Conservation (phyloP, 2,797 vertebrate species). For the Intellagama lesueurii region DNA sequence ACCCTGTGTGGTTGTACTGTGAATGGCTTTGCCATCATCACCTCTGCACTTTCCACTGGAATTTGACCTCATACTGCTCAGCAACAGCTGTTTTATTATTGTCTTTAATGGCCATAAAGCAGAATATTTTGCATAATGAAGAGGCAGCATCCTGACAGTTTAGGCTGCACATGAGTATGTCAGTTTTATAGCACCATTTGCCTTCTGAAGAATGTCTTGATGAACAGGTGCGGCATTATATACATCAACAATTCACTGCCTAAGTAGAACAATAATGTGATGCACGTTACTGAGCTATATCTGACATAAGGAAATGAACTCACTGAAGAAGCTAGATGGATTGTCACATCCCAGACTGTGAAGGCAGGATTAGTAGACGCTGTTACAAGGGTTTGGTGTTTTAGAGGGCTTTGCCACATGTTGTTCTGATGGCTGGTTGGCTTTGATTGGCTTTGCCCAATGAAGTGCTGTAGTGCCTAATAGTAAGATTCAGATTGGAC, state of each 20-base stretch:
- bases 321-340: slow-evolving; percentile 52
- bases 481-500: background rate
- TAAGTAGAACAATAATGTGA: slow-evolving; percentile 68
- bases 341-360: slow-evolving; percentile 37
- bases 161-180: slow-evolving; percentile 46
- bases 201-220: slow-evolving; percentile 72
- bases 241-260: slow-evolving; percentile 65
- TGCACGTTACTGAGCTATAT: slow-evolving; percentile 54
- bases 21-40: slow-evolving; percentile 40
- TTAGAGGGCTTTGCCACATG: background rate
- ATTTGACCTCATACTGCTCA: slow-evolving; percentile 63
- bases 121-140: slow-evolving; percentile 74
- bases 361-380: slow-evolving; percentile 22
- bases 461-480: background rate
- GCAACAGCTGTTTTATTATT: slow-evolving; percentile 73
- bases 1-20: slow-evolving; percentile 27
- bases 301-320: slow-evolving; percentile 62
- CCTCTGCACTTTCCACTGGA: slow-evolving; percentile 55
- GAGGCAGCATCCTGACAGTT: slow-evolving; percentile 61
- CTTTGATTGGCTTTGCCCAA: background rate
- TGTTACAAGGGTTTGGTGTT: slow-evolving; percentile 25
- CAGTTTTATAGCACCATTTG: slow-evolving; percentile 61
- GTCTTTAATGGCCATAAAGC: slow-evolving; percentile 66
- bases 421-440: slow-evolving; percentile 31
- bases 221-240: slow-evolving; percentile 75